Base-by-base conservation (phyloP, 2,888 invertebrate species). In the Xylophagus ater region DNA sequence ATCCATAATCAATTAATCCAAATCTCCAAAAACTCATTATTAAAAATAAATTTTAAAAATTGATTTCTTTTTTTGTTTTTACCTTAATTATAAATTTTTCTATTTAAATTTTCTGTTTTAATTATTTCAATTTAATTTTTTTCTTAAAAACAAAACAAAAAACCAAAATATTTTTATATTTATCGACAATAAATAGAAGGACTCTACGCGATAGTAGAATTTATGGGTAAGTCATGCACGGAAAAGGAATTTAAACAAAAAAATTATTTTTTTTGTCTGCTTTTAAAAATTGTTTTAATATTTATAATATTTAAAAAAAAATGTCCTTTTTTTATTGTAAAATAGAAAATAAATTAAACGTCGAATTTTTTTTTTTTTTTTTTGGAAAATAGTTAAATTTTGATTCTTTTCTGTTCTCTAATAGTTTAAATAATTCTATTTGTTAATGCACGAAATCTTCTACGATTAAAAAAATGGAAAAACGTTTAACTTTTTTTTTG, bases 191-290 rank as follows among this genome's bases (percentile, higher is more conserved):
- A 52, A 49, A 54, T 72, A 86, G 85, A 79, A 80, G 81, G 76
- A 85, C 85, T 73, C 81, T 86, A 70, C 83, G 82, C 68, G 87
- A 87, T 72, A 85, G 83, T 76, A 81, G 85, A 67, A 75, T 87
- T 67, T 87, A 87, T 70, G 87, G 87, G 78, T 65, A 63, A 65
- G 65, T 58, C 53, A 53, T 24, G 10, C 24, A 32, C 18, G 6
- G 8, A 19, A n/a, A n/a, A n/a, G n/a, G n/a, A n/a, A n/a, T n/a
- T n/a, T n/a, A n/a, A n/a, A n/a, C n/a, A n/a, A n/a, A n/a, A n/a
- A n/a, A n/a, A n/a, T n/a, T n/a, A n/a, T 12, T 26, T 14, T 20
- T 32, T 12, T 20, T 33, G 12, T 4, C 13, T 9, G 7, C n/a
- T 20, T 19, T 13, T 12, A 33, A 33, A 12, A 9, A 18, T 37